Conservation (phyloP, 30 jellyfish, hydroid and myxozoan genomes). For the Phacellophora camtschatica region DNA sequence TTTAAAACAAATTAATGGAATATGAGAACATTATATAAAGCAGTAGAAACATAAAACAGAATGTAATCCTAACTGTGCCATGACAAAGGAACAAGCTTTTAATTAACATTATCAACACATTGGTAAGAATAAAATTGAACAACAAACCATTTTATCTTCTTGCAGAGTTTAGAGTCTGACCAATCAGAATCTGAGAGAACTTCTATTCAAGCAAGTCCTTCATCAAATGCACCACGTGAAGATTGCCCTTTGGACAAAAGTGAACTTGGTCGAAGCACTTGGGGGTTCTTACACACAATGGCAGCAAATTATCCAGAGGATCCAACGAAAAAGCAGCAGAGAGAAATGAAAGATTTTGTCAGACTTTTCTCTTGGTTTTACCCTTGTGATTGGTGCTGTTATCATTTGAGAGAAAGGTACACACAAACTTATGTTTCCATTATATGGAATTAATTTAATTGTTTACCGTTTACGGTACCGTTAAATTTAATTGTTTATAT, state of each 20-base stretch:
- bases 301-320: constrained; percentile 99
- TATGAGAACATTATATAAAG: too few species aligned
- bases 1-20: too few species aligned
- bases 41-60: too few species aligned
- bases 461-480: too few species aligned
- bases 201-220: neutral
- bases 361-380: constrained; percentile 75
- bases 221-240: neutral
- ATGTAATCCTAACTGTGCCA: too few species aligned
- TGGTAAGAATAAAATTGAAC: neutral
- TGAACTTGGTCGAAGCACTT: constrained; percentile 95
- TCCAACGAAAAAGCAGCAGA: constrained; percentile 85
- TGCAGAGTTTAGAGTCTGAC: neutral
- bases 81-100: too few species aligned
- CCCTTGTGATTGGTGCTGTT: constrained; percentile 95
- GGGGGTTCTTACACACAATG: constrained; percentile 98
- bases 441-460: too few species aligned
- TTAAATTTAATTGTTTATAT: too few species aligned
- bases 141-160: neutral
- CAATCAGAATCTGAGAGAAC: neutral
- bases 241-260: constrained; percentile 94
- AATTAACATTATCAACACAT: too few species aligned
- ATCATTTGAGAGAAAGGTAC: constrained; percentile 90
- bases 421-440: too few species aligned
- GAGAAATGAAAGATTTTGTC: constrained; percentile 81